phyloP scores from a whole-genome alignment of 1,140 invertebrate genomes.

The Pseudomyrmex gracilis region DNA sequence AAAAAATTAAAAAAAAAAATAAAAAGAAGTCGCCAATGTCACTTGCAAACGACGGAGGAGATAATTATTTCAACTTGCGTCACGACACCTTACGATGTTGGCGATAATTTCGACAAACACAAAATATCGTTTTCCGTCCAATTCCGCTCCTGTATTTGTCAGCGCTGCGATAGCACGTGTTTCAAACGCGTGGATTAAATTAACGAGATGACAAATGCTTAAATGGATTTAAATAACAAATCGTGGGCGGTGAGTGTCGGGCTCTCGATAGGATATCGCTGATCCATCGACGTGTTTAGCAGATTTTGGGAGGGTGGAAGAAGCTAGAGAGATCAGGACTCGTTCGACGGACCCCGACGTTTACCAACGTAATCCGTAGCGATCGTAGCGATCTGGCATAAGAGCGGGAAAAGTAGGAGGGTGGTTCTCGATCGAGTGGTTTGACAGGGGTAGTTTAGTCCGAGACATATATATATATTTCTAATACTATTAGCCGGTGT shows the following conservation, averaged over 20 bases:
- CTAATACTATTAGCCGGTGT: slow-evolving; percentile 84
- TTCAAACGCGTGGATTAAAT: background rate
- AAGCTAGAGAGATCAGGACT: slow-evolving; percentile 53
- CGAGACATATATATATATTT: slow-evolving; percentile 78
- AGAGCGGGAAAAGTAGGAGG: slow-evolving; percentile 61
- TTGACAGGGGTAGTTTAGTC: slow-evolving; percentile 73
- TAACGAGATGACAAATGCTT: slow-evolving; percentile 43
- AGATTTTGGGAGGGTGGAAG: slow-evolving; percentile 67
- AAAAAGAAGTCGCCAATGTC: background rate
- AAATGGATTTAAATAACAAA: slow-evolving; percentile 45
- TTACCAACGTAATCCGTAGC: slow-evolving; percentile 71
- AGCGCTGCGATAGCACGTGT: background rate
- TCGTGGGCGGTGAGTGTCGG: slow-evolving; percentile 39
- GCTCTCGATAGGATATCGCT: slow-evolving; percentile 50
- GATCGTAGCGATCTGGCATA: slow-evolving; percentile 55
- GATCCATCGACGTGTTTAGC: slow-evolving; percentile 61
- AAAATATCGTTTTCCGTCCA: background rate
- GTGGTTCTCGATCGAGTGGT: slow-evolving; percentile 79
- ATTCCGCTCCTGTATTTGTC: background rate
- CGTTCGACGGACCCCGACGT: slow-evolving; percentile 50
- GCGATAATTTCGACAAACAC: too few relatives aligned
- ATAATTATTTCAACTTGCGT: too few relatives aligned
- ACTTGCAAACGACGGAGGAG: background rate
- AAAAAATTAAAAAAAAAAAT: too few relatives aligned
- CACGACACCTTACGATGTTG: too few relatives aligned